These are phyloP conservation scores for Tachina fera DNA, from an alignment of 2,888 invertebrate genomes.

Conservation along the genomic window DNA sequence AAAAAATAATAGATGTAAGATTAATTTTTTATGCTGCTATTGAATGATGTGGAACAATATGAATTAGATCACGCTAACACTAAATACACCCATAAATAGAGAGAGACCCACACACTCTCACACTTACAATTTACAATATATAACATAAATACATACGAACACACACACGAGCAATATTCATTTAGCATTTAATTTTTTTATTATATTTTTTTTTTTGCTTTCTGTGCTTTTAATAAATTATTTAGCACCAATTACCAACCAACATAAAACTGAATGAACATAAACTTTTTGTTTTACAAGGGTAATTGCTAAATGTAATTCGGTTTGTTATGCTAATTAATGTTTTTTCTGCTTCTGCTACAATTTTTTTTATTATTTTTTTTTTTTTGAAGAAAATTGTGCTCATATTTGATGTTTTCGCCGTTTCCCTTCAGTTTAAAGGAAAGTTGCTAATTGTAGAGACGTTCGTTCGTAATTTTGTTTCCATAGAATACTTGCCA, in stretches of 20 bases:
- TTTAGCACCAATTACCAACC: constrained; percentile 52
- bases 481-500: constrained; percentile 15
- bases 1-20: constrained; percentile 48
- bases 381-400: constrained; percentile 3
- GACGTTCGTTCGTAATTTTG: constrained; percentile 8
- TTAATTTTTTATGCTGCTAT: constrained; percentile 67
- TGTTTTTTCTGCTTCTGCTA: constrained; percentile 18
- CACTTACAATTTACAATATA: neutral
- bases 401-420: constrained; percentile 32
- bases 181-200: constrained; percentile 30
- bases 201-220: neutral
- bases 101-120: neutral
- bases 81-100: neutral
- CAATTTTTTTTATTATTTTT: no score
- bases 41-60: constrained; percentile 64
- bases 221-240: constrained; percentile 57
- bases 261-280: constrained; percentile 46
- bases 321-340: constrained; percentile 61
- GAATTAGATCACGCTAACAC: constrained; percentile 62
- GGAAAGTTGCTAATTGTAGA: constrained; percentile 41
- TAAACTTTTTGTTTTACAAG: constrained; percentile 58
- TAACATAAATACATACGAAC: neutral
- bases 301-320: constrained; percentile 58
- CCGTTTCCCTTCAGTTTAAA: constrained; percentile 41
- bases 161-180: neutral